phyloP scores from a whole-genome alignment of 2,113 vertebrate genomes.

The Circaetus gallicus region DNA sequence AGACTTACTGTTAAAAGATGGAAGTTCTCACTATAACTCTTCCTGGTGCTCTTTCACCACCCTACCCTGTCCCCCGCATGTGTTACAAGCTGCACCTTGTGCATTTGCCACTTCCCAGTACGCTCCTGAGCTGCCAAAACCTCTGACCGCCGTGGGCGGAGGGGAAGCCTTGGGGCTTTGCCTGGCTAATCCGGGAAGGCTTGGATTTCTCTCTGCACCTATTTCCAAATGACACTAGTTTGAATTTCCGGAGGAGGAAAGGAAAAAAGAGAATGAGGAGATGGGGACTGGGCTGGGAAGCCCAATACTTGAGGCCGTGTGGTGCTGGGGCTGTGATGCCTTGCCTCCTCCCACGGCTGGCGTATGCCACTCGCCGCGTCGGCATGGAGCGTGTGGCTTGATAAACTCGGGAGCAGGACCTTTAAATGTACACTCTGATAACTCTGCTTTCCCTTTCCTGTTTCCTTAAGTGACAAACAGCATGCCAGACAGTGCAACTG shows the following conservation, averaged over 20 bases:
- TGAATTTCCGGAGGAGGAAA: neutral
- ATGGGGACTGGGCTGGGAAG: neutral
- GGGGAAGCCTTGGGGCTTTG: accelerated
- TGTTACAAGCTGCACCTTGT: neutral
- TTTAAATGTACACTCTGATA: neutral
- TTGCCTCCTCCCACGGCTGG: neutral
- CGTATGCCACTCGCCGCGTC: accelerated
- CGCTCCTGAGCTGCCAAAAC: neutral
- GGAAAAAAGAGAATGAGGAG: neutral
- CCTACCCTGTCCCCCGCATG: accelerated
- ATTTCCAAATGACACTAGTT: accelerated
- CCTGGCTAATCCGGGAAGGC: neutral
- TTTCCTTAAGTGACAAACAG: neutral
- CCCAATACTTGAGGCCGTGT: accelerated
- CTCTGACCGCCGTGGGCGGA: accelerated
- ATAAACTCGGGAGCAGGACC: neutral
- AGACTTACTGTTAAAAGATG: neutral
- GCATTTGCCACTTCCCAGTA: accelerated
- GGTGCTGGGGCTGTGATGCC: neutral
- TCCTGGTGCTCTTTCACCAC: neutral
- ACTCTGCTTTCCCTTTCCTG: neutral
- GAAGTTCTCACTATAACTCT: neutral
- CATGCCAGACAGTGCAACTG: no score
- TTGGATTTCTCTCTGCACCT: neutral
- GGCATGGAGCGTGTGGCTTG: accelerated